Evolutionary conservation across 1,140 invertebrate species (phyloP).

Genomic region (Drosophila tani): DNA sequence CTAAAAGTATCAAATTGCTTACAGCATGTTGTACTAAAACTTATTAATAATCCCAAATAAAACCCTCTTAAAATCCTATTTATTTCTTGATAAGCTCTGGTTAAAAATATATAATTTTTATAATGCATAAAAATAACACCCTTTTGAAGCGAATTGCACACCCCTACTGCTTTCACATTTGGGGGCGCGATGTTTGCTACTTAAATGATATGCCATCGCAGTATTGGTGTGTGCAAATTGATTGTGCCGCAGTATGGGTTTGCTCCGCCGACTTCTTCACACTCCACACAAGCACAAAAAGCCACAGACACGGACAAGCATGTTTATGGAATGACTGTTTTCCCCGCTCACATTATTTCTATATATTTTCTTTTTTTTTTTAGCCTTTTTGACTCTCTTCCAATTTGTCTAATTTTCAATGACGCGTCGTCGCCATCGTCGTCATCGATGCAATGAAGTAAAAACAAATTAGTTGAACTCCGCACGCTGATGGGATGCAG

Average conservation of each 20-base stretch:
- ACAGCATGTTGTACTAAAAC: neutral
- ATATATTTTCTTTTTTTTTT: conserved; percentile 43
- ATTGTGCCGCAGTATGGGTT: conserved; percentile 51
- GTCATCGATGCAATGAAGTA: conserved; percentile 57
- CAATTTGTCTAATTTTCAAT: conserved; percentile 83
- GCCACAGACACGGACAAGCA: neutral
- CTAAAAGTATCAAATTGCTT: too few relatives aligned
- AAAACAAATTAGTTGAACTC: conserved; percentile 76
- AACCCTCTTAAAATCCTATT: too few relatives aligned
- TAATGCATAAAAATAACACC: neutral
- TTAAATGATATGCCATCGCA: conserved; percentile 65
- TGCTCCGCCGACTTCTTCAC: conserved; percentile 35
- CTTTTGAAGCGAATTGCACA: neutral
- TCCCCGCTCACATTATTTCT: conserved; percentile 28
- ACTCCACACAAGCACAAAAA: conserved; percentile 14
- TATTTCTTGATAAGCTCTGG: neutral
- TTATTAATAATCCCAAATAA: neutral
- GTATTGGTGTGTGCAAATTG: conserved; percentile 64
- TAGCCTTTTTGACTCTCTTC: conserved; percentile 73
- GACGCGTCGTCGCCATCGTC: conserved; percentile 57
- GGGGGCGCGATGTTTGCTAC: conserved; percentile 61
- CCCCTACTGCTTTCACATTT: conserved; percentile 35
- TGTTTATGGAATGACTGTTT: conserved; percentile 40
- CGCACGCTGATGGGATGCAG: conserved; percentile 39
- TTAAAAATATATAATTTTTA: neutral